Conservation (phyloP, 2,797 vertebrate species). For the Pteronotus mesoamericanus region DNA sequence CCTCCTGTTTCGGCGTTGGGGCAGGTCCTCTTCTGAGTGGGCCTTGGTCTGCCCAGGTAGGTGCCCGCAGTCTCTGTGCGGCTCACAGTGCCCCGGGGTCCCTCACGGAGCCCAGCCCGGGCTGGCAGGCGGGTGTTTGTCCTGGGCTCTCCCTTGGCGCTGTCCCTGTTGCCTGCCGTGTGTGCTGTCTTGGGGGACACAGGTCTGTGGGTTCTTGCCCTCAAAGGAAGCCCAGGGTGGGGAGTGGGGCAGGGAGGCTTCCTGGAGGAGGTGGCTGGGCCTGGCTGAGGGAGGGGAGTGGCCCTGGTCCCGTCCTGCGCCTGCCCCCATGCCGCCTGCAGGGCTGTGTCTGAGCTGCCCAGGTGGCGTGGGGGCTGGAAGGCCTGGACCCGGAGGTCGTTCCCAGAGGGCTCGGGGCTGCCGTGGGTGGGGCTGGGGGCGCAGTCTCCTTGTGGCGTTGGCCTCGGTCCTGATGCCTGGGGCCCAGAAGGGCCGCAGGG, state of each 20-base stretch:
- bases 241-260: background rate
- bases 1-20: background rate
- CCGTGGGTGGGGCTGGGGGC: background rate
- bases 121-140: background rate
- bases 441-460: background rate
- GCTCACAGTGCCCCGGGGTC: accelerated
- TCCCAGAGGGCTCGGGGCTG: background rate
- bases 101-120: accelerated
- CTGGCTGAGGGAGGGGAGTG: background rate
- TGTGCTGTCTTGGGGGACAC: background rate
- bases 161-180: background rate
- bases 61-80: background rate
- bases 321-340: accelerated
- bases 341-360: background rate
- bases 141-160: background rate
- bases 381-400: background rate
- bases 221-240: background rate
- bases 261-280: background rate
- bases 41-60: background rate
- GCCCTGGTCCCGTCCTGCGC: background rate
- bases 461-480: background rate
- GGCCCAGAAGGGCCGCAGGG: background rate
- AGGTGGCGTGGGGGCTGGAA: background rate
- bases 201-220: background rate
- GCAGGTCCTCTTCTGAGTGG: background rate